Base-by-base conservation (phyloP, 1,140 invertebrate genomes). In the Drosophila takahashii region DNA sequence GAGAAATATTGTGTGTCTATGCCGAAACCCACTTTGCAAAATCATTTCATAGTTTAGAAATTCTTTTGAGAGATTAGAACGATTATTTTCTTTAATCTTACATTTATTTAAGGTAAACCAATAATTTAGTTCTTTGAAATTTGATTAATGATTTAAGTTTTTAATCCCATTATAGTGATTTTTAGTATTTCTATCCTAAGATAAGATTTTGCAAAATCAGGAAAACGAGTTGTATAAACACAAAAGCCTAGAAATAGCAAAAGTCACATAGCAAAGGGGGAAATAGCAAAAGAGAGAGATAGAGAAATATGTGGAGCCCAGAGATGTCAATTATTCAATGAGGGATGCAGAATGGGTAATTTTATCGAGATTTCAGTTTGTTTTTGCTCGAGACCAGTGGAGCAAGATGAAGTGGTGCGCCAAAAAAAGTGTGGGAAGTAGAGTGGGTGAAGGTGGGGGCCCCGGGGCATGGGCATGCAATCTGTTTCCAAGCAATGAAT, bases 281-380 rank as follows among this genome's bases (percentile, higher is more conserved):
- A 37, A 37, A 58, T 56, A 54, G 62, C 66, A 34, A 54, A 7
- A 32, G 39, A 66, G 16, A 57, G 22, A 36, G 39, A 66, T 13
- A 57, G 22, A 36, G 32, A 37, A 11, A n/a, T 47, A 3, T 41
- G 26, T 42, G 5, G 15, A 47, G 61, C 44, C 57, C 48, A 22
- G 36, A 60, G 42, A 54, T 77, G 76, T 80, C 80, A 77, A 81
- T 72, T 65, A 84, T 57, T 66, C 77, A 67, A 87, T 85, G 67
- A 70, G 72, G 48, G 48, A 69, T 70, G 66, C 64, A 70, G 22
- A 70, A 36, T 45, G 52, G 50, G 48, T 16, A 27, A 47, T 37
- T 47, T 53, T 9, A 27, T 34, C 22, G 37, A 64, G 32, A 36
- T 64, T 62, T 44, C 36, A 42, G 47, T 65, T 62, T 18, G 27